Evolutionary conservation across 2,888 invertebrate genomes (phyloP).

Genomic region (Drosophila austrosaltans): DNA sequence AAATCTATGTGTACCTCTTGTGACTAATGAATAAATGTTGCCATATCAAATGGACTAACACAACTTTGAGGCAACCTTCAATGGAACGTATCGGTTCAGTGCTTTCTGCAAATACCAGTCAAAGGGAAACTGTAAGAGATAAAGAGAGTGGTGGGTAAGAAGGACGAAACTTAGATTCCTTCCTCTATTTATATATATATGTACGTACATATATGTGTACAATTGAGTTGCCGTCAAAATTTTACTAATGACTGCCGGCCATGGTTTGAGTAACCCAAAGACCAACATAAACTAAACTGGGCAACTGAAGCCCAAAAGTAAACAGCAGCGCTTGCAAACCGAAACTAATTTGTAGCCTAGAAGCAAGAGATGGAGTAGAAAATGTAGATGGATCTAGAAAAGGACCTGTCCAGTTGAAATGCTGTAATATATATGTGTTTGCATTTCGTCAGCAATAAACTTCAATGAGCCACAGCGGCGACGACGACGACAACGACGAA

Average conservation of each 20-base stretch:
- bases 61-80: slow-evolving; percentile 4
- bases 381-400: slow-evolving; percentile 19
- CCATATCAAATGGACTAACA: slow-evolving; percentile 16
- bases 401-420: slow-evolving; percentile 45
- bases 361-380: background rate
- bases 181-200: background rate
- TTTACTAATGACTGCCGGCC: slow-evolving; percentile 65
- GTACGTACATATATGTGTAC: background rate
- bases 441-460: slow-evolving; percentile 73
- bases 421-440: slow-evolving; percentile 69
- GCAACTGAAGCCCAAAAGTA: slow-evolving; percentile 41
- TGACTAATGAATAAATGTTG: slow-evolving; percentile 29
- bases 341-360: slow-evolving; percentile 60
- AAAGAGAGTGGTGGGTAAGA: background rate
- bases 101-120: slow-evolving; percentile 38
- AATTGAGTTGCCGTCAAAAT: slow-evolving; percentile 62
- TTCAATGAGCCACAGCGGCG: slow-evolving; percentile 64
- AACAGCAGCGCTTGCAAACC: slow-evolving; percentile 42
- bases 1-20: slow-evolving; percentile 5
- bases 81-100: slow-evolving; percentile 2
- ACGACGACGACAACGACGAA: slow-evolving; percentile 45
- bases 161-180: background rate
- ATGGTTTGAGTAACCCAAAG: slow-evolving; percentile 35
- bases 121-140: slow-evolving; percentile 11
- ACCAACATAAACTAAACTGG: slow-evolving; percentile 25